Evolutionary conservation across 2,888 invertebrate genomes (phyloP), one percentile per base, ranked within the genome.

Genomic region (Prostheceraeus crozeri): DNA sequence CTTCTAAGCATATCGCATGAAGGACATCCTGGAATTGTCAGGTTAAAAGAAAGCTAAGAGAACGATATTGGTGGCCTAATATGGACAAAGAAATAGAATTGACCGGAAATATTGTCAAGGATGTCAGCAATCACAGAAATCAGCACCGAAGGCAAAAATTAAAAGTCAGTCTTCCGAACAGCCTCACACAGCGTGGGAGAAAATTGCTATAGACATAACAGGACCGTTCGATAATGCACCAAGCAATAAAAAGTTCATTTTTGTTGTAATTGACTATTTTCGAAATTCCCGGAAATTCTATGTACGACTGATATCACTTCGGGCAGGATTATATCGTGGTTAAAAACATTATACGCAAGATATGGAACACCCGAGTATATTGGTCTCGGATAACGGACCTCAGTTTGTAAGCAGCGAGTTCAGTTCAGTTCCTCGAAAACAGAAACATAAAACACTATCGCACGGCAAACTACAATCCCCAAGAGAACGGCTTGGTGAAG

Each of bases 311-410:
- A 53, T 2, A 46, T 35, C 11, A 51, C 28, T 10, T 46, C 53
- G 14, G 14, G 11, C n/a, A 21, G 53, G 6, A 19, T 53, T 14
- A 28, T 53, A 3, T 8, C n/a, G 1, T 53, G 53, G 53, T 19
- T 53, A 16, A 28, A n/a, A 3, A 16, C 30, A 11, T 16, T 67
- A 8, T 65, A 68, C 54, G 64, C 66, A n/a, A n/a, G n/a, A n/a
- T n/a, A n/a, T n/a, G n/a, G n/a, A n/a, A n/a, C n/a, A n/a, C n/a
- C n/a, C n/a, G n/a, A n/a, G n/a, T n/a, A n/a, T n/a, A n/a, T n/a
- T n/a, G n/a, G n/a, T 67, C 0, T 63, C 65, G 6, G 69, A 71
- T 57, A 69, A 70, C 61, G 67, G 65, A 10, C 62, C 67, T 19
- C 61, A 61, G n/a, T 71, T 71, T 58, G 60, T 33, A 16, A 64